Evolutionary conservation across 2,888 invertebrate genomes (phyloP), one percentile per base, ranked within the genome.

Genomic region (Cotesia congregata): DNA sequence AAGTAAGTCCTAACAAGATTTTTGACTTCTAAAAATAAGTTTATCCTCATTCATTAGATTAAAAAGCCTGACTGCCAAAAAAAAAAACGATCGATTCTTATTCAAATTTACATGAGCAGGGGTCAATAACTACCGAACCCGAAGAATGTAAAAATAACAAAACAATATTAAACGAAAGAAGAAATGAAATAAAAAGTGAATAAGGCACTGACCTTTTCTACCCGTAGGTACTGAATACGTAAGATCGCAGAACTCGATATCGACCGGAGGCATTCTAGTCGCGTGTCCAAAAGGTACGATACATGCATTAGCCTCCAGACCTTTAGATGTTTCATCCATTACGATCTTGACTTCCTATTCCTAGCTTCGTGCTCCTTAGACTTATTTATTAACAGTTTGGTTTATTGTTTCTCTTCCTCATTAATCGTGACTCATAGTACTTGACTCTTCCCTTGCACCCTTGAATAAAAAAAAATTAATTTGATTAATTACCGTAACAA

Each of bases 231-330:
- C 95, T 0, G 94, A 93, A 87, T 95, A 97, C 0, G 93, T 93
- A 65, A 98, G 90, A 87, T 97, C 96, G 81, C 93, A 93, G 89
- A 97, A 98, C 86, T 95, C 94, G 78, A 98, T 93, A 89, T 96
- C 94, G 73, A 97, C 93, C 0, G 95, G 93, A 1, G 94, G 93
- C 86, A 94, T 91, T 86, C 92, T 91, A 0, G 93, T 92, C 67
- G 94, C 87, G 84, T 94, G 92, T 9, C 67, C 74, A 60, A 78
- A 76, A 62, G 79, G 72, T 64, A 76, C 39, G 30, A 70, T 67
- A 61, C 59, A 68, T 50, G 78, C 73, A 77, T 77, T 77, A 78
- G 61, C 72, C 61, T 77, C 65, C 17, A 65, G 65, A 12, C 15
- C n/a, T 50, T 68, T 76, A 40, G 74, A 41, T 30, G 20, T 67